Evolutionary conservation across 2,113 vertebrate species (phyloP).

Genomic region (Thomomys bottae): DNA sequence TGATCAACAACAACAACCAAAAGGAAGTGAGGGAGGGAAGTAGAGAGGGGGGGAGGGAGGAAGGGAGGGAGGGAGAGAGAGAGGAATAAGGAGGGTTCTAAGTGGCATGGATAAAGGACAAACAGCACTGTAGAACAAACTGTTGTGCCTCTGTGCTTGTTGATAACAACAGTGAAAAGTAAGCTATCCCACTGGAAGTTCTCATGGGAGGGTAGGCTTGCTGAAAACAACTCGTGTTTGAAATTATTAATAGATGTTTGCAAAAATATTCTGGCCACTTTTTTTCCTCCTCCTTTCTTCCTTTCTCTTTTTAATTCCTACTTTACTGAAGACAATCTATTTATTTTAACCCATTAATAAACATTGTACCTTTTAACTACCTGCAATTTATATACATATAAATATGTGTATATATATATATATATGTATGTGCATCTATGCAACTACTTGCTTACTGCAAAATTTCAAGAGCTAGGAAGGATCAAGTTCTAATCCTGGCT

Average conservation of each 20-base stretch:
- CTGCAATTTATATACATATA: too few relatives aligned
- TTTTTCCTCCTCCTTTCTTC: not conserved
- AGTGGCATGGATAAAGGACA: not conserved
- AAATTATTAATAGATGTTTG: constrained; percentile 16
- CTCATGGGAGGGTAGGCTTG: not conserved
- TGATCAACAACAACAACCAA: too few relatives aligned
- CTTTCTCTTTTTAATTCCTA: not conserved
- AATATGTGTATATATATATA: too few relatives aligned
- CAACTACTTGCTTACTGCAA: not conserved
- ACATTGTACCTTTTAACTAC: not conserved
- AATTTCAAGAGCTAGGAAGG: not conserved
- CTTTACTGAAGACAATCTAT: constrained; percentile 4
- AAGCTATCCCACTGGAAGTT: not conserved
- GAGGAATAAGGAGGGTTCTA: too few relatives aligned
- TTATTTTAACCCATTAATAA: not conserved
- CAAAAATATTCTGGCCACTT: constrained; percentile 14
- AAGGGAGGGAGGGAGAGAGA: too few relatives aligned
- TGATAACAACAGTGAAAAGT: not conserved
- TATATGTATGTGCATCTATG: not conserved
- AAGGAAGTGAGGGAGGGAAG: too few relatives aligned
- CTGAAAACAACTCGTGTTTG: not conserved
- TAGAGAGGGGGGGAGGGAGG: too few relatives aligned
- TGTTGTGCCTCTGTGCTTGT: not conserved
- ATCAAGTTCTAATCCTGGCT: not conserved
- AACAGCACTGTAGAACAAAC: rapidly evolving